Base-by-base conservation (phyloP, 2,888 invertebrate species). In the Pterostichus niger region DNA sequence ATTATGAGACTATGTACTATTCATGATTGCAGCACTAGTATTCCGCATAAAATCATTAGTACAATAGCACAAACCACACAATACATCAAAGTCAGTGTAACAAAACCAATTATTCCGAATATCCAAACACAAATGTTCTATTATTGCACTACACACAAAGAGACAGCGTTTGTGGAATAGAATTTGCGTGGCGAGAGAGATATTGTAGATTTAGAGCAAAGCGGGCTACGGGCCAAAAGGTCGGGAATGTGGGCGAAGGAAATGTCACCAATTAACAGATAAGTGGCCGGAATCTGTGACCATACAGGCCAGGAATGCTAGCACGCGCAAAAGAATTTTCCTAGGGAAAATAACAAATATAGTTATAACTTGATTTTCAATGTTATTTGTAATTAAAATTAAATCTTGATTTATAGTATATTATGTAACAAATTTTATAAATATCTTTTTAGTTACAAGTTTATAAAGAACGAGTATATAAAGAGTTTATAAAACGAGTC, bases 241-340 rank as follows among this genome's bases (percentile, higher is more conserved):
- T 33, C 5, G 33, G 40, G 68, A 68, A 68, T 68, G 68, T 40
- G 40, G 40, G 68, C 33, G 13, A 13, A 31, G 10, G 6, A 31
- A 9, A 13, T 24, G 61, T 6, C 54, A 54, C 61, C 68, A 68
- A 68, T 68, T 68, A 68, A 68, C 68, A 68, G 68, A 68, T 68
- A 68, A 68, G 68, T 68, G 68, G 68, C n/a, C 13, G 40, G 40
- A 40, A 6, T 40, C 40, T 40, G 3, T 40, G 40, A 6, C 9
- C 40, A 40, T 40, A 9, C 40, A 6, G 40, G 40, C 40, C 9
- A 40, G 40, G 40, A 24, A 24, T 24, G 24, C 24, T 24, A 3
- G 2, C 24, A 49, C 10, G 10, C 0, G 10, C 11, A 9, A 2
- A 49, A n/a, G 6, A 11, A n/a, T 13, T 49, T 49, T 49, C 13